Base-by-base conservation (phyloP, 2,888 invertebrate species). In the Branchinecta sandiegonensis region DNA sequence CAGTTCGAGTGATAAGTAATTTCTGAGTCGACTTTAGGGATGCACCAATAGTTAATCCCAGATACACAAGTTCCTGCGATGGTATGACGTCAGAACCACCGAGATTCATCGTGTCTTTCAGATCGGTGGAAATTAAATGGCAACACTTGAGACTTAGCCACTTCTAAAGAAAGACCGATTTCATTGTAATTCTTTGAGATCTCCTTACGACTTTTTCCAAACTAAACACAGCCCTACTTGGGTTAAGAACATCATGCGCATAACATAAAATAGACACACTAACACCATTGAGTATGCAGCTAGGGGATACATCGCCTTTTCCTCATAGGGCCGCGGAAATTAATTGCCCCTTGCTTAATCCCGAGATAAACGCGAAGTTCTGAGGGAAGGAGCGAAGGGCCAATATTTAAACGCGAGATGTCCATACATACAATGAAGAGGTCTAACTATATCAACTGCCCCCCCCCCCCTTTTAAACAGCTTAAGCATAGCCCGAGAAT, bases 401-500 rank as follows among this genome's bases (percentile, higher is more conserved):
- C 23, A 23, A 23, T 23, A 1, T 23, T 23, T 23, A 23, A 23
- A 23, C 23, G 2, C 23, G 23, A 23, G 23, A 23, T 23, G 23
- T 23, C 1, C 3, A 23, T 23, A 23, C 23, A 3, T 23, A 3
- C 23, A 23, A 23, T 23, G 3, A 23, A 23, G 23, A 23, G 23
- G 23, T 23, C 23, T 1, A 23, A 2, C 3, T 23, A 50, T 3
- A 1, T 13, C 13, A 50, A 50, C 13, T 13, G 13, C 2, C n/a
- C 1, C 1, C n/a, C 1, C 1, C n/a, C n/a, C 50, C n/a, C 50
- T 50, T 50, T 50, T 50, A 2, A 50, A 50, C n/a, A 50, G n/a
- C 50, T 50, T n/a, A 50, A 13, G 50, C n/a, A 50, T n/a, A n/a
- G 50, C 13, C 50, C n/a, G 50, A 50, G 50, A 50, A 50, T 50